phyloP scores from a whole-genome alignment of 2,113 vertebrate genomes.

The Canis aureus region DNA sequence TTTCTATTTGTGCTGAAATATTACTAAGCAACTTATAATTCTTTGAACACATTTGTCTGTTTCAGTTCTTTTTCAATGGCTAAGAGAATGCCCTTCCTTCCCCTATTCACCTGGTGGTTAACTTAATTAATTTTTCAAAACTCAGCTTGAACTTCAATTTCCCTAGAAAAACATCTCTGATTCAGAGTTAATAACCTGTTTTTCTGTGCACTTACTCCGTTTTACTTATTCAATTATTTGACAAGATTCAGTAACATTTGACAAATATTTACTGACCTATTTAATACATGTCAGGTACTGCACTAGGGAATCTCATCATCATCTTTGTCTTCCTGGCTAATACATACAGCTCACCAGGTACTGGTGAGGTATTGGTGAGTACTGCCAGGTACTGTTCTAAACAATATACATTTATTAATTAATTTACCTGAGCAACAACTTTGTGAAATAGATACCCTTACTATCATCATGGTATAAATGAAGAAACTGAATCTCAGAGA shows the following conservation, averaged over 20 bases:
- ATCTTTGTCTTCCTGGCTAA: not conserved
- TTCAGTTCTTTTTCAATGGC: not conserved
- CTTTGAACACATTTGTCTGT: not conserved
- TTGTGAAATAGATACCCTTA: not conserved
- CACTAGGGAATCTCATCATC: not conserved
- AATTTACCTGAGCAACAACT: not conserved
- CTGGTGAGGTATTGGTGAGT: too few species aligned
- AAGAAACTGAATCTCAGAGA: slow-evolving; percentile 33
- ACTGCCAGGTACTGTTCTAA: not conserved
- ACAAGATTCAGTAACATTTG: slow-evolving; percentile 12
- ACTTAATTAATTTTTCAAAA: slow-evolving; percentile 48
- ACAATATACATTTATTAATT: not conserved
- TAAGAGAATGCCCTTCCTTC: not conserved
- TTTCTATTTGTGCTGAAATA: not conserved
- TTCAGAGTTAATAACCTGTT: not conserved
- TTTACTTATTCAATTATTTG: not conserved
- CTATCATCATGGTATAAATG: not conserved
- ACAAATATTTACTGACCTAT: not conserved
- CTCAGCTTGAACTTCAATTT: not conserved
- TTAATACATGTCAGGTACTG: not conserved
- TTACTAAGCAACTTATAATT: not conserved
- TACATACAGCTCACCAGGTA: not conserved
- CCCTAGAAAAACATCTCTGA: not conserved
- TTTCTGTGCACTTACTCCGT: not conserved
- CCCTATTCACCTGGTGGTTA: not conserved